Conservation (phyloP, 2,888 invertebrate species). For the Drosophila pseudotalamancana region DNA sequence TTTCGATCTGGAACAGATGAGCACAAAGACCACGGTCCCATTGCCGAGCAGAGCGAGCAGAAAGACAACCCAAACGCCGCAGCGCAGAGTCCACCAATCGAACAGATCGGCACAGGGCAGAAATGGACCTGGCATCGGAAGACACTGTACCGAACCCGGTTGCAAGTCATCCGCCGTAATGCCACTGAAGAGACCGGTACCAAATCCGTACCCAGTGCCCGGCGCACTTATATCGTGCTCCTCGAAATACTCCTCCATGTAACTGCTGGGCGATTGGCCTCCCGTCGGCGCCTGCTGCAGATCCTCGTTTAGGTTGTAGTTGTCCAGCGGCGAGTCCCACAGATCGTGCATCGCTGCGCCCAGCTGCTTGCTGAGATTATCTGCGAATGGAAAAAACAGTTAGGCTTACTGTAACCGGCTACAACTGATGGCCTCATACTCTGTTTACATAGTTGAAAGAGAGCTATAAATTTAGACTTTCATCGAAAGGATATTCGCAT, state of each 20-base stretch:
- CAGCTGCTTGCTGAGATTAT: conserved; percentile 90
- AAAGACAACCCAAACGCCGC: conserved; percentile 99
- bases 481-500: too few species aligned
- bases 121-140: conserved; percentile 96
- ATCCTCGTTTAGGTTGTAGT: conserved; percentile 56
- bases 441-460: background rate
- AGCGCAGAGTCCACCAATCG: conserved; percentile 98
- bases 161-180: conserved; percentile 78
- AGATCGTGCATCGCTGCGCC: conserved; percentile 89
- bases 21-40: conserved; percentile 96
- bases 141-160: conserved; percentile 87
- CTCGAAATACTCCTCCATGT: conserved; percentile 90
- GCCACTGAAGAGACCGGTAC: conserved; percentile 80
- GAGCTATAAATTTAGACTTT: too few species aligned
- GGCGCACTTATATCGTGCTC: conserved; percentile 84
- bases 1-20: conserved; percentile 95
- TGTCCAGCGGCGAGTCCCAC: conserved; percentile 85
- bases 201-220: conserved; percentile 61
- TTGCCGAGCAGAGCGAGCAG: conserved; percentile 97
- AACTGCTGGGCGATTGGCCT: conserved; percentile 83
- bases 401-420: background rate
- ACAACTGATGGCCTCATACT: background rate
- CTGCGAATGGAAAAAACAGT: conserved; percentile 82
- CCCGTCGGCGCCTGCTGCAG: conserved; percentile 48
- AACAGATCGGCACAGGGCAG: conserved; percentile 97